Base-by-base conservation (phyloP, 1,140 invertebrate species). In the Cotesia vestalis region DNA sequence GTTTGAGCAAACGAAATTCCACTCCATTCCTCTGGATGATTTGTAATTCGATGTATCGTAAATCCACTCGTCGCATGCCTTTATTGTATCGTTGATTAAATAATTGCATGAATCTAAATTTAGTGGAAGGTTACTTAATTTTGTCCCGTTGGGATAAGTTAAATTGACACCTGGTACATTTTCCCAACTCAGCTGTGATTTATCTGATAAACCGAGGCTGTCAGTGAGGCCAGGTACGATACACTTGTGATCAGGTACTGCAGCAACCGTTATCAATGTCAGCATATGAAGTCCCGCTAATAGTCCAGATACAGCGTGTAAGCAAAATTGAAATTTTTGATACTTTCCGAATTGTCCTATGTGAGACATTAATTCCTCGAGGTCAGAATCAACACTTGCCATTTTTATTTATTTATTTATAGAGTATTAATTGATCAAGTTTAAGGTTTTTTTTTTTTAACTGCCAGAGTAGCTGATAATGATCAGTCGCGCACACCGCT, bases 221-320 rank as follows among this genome's bases (percentile, higher is more conserved):
- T 71, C 69, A 2, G 20, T 38, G 1, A 75, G 60, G 8, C 85
- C 88, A 0, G 91, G 89, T 35, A 94, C 87, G 76, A 88, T 89
- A 82, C 92, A 94, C 72, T 90, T 90, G 82, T 94, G 91, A 11
- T 92, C 89, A 0, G 94, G 94, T 20, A 94, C 91, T 2, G 93
- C 92, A 1, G 92, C 93, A 0, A 94, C 92, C 0, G 92, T 94
- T 3, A 93, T 88, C 38, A 95, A 80, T 0, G 92, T 91, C 52
- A 95, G 79, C 93, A 95, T 94, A 78, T 95, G 93, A 73, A 95
- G 84, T 3, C 93, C 94, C n/a, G 93, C 93, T 1, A 91, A 92
- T 69, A 94, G 81, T 2, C 91, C 93, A 6, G 92, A 91, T 27
- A 95, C 79, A 12, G 94, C 88, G 77, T 94, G 93, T 0, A 94